Conservation (phyloP, 2,797 vertebrate species). For the Pantherophis vulpinus region DNA sequence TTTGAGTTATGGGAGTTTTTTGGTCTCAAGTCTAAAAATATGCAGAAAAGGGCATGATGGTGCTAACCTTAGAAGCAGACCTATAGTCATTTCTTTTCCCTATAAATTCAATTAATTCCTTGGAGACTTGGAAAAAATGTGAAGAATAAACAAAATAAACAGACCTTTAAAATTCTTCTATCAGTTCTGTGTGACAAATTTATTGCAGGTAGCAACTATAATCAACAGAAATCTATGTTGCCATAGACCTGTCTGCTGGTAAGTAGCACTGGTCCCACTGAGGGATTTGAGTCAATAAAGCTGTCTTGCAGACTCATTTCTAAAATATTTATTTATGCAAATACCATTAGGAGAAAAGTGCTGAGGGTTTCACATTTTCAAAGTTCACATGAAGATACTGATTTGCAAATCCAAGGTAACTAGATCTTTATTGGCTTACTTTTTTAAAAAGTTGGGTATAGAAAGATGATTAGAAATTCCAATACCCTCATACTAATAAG, state of each 20-base stretch:
- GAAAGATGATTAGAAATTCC: background rate
- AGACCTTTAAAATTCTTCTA: background rate
- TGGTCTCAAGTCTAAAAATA: background rate
- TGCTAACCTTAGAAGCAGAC: background rate
- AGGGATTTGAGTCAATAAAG: conserved; percentile 18
- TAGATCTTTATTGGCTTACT: background rate
- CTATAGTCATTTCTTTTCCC: background rate
- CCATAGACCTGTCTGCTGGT: background rate
- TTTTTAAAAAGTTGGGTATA: background rate
- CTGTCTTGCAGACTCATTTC: conserved; percentile 4
- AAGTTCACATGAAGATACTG: conserved; percentile 1
- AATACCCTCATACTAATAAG: background rate
- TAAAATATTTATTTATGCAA: conserved; percentile 24
- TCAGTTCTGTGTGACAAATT: conserved; percentile 3
- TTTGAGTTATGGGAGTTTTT: background rate
- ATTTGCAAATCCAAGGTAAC: background rate
- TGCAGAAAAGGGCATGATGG: background rate
- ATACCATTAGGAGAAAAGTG: background rate
- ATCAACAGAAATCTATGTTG: background rate
- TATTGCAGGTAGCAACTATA: conserved; percentile 2
- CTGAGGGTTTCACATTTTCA: background rate
- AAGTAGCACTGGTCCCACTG: background rate
- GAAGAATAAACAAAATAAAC: background rate
- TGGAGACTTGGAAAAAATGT: background rate
- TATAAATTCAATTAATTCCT: background rate